Evolutionary conservation across 2,888 invertebrate genomes (phyloP), one percentile per base, ranked within the genome.

Genomic region (Hemithea aestivaria): DNA sequence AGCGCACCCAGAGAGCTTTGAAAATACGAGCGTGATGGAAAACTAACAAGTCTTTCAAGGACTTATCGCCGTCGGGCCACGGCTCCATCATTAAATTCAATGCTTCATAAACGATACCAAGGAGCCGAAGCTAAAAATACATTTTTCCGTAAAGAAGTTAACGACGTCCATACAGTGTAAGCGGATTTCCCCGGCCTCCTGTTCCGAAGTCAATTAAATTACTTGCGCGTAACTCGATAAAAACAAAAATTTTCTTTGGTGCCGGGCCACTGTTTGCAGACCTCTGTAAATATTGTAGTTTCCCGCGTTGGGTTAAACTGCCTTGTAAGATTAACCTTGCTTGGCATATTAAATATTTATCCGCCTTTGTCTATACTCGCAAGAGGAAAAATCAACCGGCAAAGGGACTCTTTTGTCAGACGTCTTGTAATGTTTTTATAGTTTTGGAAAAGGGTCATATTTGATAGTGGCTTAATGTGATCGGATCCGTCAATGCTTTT

Each of bases 241-340:
- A 53, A 53, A 45, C 42, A 45, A 46, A 46, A 45, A 40, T 35
- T 21, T 26, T 28, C 34, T 21, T 26, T 28, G 32, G 12, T 38
- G 20, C 44, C 42, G 45, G 49, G 52, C 35, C 42, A 41, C 24
- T 51, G 42, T 51, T 58, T 57, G 56, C 56, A 51, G 56, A 52
- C 65, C 66, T 65, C 50, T 58, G 67, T 68, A 66, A 67, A 68
- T 68, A 68, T 64, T 63, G 53, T 61, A 66, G 65, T 58, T 51
- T 37, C 49, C 41, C 51, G 46, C 47, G 39, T 50, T 43, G 53
- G 45, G 53, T 53, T 59, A 54, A 58, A 61, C 53, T 56, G 58
- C 56, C 58, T 62, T 47, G 45, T 54, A 58, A 68, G 64, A 68
- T 62, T 66, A 62, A 58, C 58, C 57, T 56, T 54, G 57, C 52